These are phyloP conservation scores for Lasioglossum lativentre DNA, from an alignment of 2,888 invertebrate genomes.

Conservation along the genomic window DNA sequence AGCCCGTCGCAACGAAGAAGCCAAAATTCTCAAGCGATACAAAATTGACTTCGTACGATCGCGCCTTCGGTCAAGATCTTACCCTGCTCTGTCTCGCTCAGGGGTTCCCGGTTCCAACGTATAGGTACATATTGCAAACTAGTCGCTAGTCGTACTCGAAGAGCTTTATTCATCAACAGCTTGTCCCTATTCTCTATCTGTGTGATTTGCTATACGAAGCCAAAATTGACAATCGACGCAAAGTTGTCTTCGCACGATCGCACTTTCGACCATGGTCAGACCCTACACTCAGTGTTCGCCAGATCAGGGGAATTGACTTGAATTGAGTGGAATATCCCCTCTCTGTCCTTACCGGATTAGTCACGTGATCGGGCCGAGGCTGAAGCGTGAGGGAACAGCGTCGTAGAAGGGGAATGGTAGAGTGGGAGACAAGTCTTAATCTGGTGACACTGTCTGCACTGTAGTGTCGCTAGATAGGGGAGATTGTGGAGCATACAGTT, in stretches of 20 bases:
- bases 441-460: no score
- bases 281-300: conserved; percentile 83
- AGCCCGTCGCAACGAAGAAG: conserved; percentile 87
- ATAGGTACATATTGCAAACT: neutral
- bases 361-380: no score
- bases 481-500: no score
- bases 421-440: no score
- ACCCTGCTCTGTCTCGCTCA: conserved; percentile 90
- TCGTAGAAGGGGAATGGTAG: no score
- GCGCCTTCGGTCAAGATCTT: conserved; percentile 87
- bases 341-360: no score
- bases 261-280: conserved; percentile 87
- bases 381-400: no score
- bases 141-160: neutral
- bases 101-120: conserved; percentile 88
- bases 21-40: conserved; percentile 88
- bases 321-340: no score
- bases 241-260: conserved; percentile 89
- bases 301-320: no score
- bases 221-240: conserved; percentile 85
- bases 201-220: no score
- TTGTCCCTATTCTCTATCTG: no score
- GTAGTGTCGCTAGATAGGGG: no score
- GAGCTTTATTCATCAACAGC: conserved; percentile 79
- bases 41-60: conserved; percentile 89